A percentile compares a stretch with the other conserved stretches of the same genome.
Conservation (phyloP, 2,797 vertebrate species). For the Scolopax bukidnonensis region DNA sequence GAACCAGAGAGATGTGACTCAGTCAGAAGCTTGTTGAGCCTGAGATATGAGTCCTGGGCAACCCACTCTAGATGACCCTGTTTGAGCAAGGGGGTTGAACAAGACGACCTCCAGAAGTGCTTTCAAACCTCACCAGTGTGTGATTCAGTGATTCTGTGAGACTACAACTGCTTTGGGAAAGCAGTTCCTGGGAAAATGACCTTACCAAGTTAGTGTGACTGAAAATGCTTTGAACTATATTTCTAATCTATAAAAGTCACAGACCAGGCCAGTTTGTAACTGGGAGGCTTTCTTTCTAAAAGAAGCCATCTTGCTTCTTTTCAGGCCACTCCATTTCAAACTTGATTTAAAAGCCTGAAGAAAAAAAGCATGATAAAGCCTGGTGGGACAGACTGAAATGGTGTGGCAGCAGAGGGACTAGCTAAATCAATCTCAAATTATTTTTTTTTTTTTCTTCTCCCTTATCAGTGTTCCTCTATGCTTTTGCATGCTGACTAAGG, state of each 20-base stretch:
- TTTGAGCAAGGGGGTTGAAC: neutral
- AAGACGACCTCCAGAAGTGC: neutral
- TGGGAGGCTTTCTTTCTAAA: neutral
- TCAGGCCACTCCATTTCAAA: neutral
- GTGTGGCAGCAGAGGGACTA: neutral
- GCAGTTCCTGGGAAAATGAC: neutral
- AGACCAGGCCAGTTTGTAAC: neutral
- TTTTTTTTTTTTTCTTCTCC: neutral
- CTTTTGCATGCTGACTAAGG: neutral
- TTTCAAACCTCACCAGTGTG: neutral
- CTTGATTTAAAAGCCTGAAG: neutral
- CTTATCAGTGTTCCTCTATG: neutral
- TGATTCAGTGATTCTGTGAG: neutral
- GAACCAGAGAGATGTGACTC: neutral
- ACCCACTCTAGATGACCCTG: neutral
- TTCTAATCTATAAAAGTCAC: neutral
- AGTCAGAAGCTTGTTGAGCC: neutral
- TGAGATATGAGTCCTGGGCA: neutral
- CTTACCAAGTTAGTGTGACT: neutral
- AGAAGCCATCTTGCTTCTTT: neutral
- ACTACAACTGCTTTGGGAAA: neutral
- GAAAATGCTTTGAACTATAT: neutral
- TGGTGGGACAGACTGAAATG: neutral
- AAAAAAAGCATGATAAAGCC: neutral
- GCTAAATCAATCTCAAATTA: neutral